Evolutionary conservation across 2,797 vertebrate species (phyloP), one percentile per base, ranked within the genome.

Genomic region (Ambastaia sidthimunki): DNA sequence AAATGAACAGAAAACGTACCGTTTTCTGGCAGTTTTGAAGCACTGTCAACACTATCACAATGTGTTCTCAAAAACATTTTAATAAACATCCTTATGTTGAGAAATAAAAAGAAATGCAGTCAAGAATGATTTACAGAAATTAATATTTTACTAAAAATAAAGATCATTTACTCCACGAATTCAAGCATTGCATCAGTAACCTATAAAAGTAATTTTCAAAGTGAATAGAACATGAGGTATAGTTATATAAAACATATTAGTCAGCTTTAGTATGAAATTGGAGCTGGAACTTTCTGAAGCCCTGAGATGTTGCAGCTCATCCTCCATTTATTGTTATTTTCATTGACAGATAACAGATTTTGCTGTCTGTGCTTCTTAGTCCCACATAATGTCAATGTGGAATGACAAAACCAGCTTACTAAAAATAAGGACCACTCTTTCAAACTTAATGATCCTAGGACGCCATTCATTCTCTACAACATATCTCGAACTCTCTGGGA

Each of bases 401-500:
- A 44, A 19, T 67, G 19, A 55, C 9, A 44, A 9, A 41, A 12
- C 65, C 48, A 12, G 21, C 7, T 57, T 57, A 23, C 34, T 7
- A 37, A 44, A 25, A 25, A 59, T 4, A 25, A 21, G 52, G 7
- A 55, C n/a, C 57, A 28, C 23, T 60, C 4, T 59, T 11, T 57
- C 19, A 57, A 23, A 59, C 23, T 23, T 28, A 15, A 28, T 7
- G 23, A 60, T 60, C 4, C 28, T 28, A 60, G 28, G 4, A 34
- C 25, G 4, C 25, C 2, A 63, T 63, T 65, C 4, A 25, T 9
- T 19, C 41, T 12, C 87, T 89, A 96, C 0, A 99, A 89, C 95
- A 96, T 97, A 84, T 98, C 96, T 90, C 94, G 92, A 34, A 83
- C 48, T 11, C 89, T 86, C 54, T 92, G 90, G 48, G 91, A 72